Evolutionary conservation across 2,797 vertebrate species (phyloP).

Genomic region (Oceanodroma leucorhoa): DNA sequence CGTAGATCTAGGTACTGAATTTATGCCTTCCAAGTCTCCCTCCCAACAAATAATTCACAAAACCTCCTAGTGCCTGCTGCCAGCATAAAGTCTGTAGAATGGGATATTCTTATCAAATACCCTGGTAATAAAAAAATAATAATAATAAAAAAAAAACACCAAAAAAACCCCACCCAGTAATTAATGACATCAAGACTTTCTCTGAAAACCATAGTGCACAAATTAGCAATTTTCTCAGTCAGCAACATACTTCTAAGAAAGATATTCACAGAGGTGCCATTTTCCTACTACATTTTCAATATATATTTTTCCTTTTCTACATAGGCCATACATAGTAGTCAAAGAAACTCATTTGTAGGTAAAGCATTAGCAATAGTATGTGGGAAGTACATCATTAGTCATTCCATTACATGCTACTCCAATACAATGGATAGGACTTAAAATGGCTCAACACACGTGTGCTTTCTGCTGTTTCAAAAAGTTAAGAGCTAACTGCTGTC

Average conservation of each 20-base stretch:
- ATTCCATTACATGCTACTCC: background rate
- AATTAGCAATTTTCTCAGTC: background rate
- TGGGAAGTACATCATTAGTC: background rate
- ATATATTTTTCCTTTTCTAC: background rate
- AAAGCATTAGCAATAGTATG: background rate
- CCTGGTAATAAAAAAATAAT: background rate
- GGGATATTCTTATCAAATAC: background rate
- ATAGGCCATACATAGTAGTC: background rate
- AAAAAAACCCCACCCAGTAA: background rate
- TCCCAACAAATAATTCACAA: background rate
- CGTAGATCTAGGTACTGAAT: background rate
- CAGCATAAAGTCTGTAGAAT: background rate
- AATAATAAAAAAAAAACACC: too few relatives aligned
- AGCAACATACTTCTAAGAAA: background rate
- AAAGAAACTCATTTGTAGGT: background rate
- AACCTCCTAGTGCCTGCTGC: background rate
- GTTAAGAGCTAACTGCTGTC: background rate
- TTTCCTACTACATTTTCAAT: background rate
- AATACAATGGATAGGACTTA: background rate
- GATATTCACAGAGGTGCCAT: background rate
- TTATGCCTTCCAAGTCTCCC: background rate
- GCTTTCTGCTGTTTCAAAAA: background rate
- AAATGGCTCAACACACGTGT: background rate
- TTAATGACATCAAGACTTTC: background rate
- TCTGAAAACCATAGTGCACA: background rate